Base-by-base conservation (phyloP, 2,888 invertebrate species). In the Eupeodes luniger region DNA sequence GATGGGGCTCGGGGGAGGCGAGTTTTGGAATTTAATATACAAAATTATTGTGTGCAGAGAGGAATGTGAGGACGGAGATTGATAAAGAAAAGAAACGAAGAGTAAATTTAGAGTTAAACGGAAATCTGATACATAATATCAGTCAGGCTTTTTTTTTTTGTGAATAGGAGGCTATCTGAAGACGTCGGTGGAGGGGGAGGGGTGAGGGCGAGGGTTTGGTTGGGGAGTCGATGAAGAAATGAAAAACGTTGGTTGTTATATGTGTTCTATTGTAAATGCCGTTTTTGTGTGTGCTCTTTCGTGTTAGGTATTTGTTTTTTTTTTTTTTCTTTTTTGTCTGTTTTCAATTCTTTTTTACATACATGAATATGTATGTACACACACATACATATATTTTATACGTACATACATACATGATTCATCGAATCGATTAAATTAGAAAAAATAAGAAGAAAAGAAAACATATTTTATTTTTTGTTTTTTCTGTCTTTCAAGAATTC, bases 81-180 rank as follows among this genome's bases (percentile, higher is more conserved):
- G 87, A 87, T 84, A 87, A 87, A 80, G 84, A 77, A 87, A 84
- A 84, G 87, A 87, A 27, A 84, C 76, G 84, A 87, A 80, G 74
- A 87, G 76, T 87, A 79, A 83, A 87, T 87, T 87, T 79, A 72
- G 83, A 87, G 84, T 84, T 84, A 81, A 87, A 87, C 84, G 87
- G 84, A 87, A 84, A 87, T 87, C 84, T 87, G 87, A 87, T 87
- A 87, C 84, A 87, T 87, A 87, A 87, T 76, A 75, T 79, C 83
- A 86, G 82, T 19, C 67, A 77, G 36, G 70, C 49, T 69, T 55
- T 47, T 66, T n/a, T n/a, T n/a, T 49, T 27, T n/a, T 27, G 40
- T 40, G 40, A 9, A 61, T 12, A 62, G 55, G 51, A 34, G 16
- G 40, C 27, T 27, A 27, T 27, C 27, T 34, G 64, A 12, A 27